Base-by-base conservation (phyloP, 2,888 invertebrate genomes). In the Dryadula phaetusa region DNA sequence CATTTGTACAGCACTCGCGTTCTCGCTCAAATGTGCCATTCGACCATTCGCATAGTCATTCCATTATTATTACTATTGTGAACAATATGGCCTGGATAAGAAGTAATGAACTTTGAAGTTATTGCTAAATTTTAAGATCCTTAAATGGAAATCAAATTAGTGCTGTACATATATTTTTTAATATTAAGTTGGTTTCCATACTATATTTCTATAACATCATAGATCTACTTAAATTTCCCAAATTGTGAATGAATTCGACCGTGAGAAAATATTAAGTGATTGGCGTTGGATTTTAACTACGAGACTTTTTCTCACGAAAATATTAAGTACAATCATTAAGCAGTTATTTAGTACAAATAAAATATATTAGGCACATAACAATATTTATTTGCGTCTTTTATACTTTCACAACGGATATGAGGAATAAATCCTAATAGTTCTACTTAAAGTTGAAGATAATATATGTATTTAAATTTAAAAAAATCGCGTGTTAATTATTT, bases 1-100 rank as follows among this genome's bases (percentile, higher is more conserved):
- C 86, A 82, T 88, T 88, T 84, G 83, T 82, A 72, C 75, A 81
- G 75, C 85, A 80, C 86, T 86, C 71, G 78, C 76, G 75, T 78
- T 76, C 75, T 76, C 74, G 73, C 74, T 74, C 72, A 70, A 69
- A 71, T 76, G 72, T 77, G 77, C 74, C 72, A 77, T 76, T 54
- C 76, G 28, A 77, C 74, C 71, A 76, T 76, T 54, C 76, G 44
- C 60, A 46, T 44, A 46, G 42, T 72, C 69, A 52, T 52, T 42
- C 14, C 47, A 14, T 66, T 60, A 67, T 64, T 60, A 53, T 14
- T 63, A 53, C 44, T 46, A 69, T 62, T 37, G 34, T 34, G n/a
- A 54, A 22, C 37, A 54, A 52, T 32, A 32, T 32, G 52, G 52
- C 28, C 16, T 25, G 25, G 28, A 49, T 25, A n/a, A 28, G 49